A percentile compares a stretch with the other conserved stretches of the same genome.
These are phyloP conservation scores for Aphidius colemani DNA, from an alignment of 2,888 invertebrate genomes.

Conservation along the genomic window DNA sequence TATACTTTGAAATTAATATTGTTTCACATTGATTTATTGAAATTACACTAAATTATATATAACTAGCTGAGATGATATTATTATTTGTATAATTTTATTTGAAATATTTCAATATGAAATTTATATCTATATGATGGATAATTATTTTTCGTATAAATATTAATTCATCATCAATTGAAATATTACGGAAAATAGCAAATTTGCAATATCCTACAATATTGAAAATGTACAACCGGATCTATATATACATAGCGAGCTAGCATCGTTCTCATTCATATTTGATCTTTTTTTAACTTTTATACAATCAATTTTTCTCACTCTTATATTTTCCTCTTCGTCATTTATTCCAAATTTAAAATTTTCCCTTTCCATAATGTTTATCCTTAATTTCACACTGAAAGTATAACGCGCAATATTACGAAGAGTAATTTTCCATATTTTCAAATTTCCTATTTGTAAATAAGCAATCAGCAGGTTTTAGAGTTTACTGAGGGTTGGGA, in stretches of 20 bases:
- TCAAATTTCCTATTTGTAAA: conserved; percentile 62
- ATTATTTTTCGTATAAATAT: conserved; percentile 58
- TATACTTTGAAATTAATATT: conserved; percentile 9
- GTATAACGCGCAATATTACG: not conserved
- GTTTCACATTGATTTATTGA: not conserved
- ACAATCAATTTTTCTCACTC: conserved; percentile 28
- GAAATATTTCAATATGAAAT: not conserved
- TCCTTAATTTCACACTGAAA: conserved; percentile 18
- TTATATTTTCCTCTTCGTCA: not conserved
- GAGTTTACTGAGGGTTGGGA: conserved; percentile 14
- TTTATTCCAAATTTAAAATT: too few relatives aligned
- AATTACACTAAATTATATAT: not conserved
- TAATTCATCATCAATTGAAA: conserved; percentile 59
- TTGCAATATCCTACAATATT: conserved; percentile 61
- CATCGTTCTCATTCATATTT: conserved; percentile 33
- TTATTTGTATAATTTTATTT: not conserved
- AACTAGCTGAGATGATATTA: too few relatives aligned
- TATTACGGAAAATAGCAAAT: conserved; percentile 59
- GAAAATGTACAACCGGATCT: conserved; percentile 37
- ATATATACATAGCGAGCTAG: conserved; percentile 37
- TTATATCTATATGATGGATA: conserved; percentile 39
- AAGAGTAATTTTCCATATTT: conserved; percentile 55
- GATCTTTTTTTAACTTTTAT: conserved; percentile 9
- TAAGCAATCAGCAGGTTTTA: conserved; percentile 55
- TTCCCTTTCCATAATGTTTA: too few relatives aligned